Percentiles rank a stretch among this genome's conserved stretches.
These are phyloP conservation scores for Conomelus anceps DNA, from an alignment of 2,888 invertebrate genomes.

Conservation along the genomic window DNA sequence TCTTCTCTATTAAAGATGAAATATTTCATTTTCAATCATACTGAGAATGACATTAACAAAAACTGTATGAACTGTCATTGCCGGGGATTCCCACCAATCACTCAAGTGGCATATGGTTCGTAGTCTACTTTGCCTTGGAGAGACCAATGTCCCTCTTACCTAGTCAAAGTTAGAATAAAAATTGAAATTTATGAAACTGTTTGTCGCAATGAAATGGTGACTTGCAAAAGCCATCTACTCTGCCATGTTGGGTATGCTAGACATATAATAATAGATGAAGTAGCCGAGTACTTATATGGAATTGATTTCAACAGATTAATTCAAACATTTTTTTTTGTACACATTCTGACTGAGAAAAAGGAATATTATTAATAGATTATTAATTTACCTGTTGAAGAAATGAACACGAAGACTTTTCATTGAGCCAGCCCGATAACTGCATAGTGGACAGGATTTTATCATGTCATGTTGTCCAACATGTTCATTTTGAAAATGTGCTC, in stretches of 20 bases:
- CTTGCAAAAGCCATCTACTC: no score
- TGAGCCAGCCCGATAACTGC: slow-evolving; percentile 80
- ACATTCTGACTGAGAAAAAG: background rate
- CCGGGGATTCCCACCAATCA: no score
- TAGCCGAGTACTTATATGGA: background rate
- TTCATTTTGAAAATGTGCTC: slow-evolving; percentile 88
- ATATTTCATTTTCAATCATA: no score
- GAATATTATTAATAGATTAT: background rate
- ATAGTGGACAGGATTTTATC: slow-evolving; percentile 83
- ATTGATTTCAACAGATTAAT: background rate
- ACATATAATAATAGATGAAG: background rate
- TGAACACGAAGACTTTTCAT: slow-evolving; percentile 86
- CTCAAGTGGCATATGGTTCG: no score
- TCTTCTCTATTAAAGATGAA: no score
- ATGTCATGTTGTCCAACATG: slow-evolving; percentile 86
- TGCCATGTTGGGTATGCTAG: no score
- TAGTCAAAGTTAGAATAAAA: no score
- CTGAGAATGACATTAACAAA: no score
- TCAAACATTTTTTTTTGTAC: background rate
- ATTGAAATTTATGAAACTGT: background rate
- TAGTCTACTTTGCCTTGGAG: no score
- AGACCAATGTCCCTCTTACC: no score
- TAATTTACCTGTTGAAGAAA: slow-evolving; percentile 73
- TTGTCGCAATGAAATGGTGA: no score
- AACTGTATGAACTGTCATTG: no score